phyloP scores from a whole-genome alignment of 2,888 invertebrate species.

The Nebria salina region DNA sequence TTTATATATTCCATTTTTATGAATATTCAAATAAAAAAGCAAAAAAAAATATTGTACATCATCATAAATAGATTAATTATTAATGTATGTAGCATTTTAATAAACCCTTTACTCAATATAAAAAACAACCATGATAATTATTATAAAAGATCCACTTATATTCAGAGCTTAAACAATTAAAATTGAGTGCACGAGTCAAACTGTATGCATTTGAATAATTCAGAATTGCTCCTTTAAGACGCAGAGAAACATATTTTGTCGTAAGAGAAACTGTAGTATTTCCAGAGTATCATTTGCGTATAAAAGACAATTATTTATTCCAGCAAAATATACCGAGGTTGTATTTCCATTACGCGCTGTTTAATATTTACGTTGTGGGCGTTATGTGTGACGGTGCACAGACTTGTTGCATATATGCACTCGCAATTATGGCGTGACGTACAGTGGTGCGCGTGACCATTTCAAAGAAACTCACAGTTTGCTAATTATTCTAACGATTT shows the following conservation, averaged over 20 bases:
- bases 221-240: no score
- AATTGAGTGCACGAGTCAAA: no score
- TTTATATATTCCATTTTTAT: no score
- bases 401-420: background rate
- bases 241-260: background rate
- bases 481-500: background rate
- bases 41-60: no score
- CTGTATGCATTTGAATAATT: no score
- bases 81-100: no score
- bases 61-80: no score
- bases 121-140: no score
- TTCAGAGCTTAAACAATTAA: no score
- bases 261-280: conserved; percentile 21
- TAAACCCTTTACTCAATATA: no score
- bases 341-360: background rate
- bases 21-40: no score
- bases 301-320: conserved; percentile 38
- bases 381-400: background rate
- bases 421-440: background rate
- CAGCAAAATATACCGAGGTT: conserved; percentile 23
- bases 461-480: background rate
- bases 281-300: conserved; percentile 31
- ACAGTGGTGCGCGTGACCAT: background rate
- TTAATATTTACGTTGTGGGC: background rate
- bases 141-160: no score